Base-by-base conservation (phyloP, 2,797 vertebrate genomes). In the Petrocephalus sullivani region DNA sequence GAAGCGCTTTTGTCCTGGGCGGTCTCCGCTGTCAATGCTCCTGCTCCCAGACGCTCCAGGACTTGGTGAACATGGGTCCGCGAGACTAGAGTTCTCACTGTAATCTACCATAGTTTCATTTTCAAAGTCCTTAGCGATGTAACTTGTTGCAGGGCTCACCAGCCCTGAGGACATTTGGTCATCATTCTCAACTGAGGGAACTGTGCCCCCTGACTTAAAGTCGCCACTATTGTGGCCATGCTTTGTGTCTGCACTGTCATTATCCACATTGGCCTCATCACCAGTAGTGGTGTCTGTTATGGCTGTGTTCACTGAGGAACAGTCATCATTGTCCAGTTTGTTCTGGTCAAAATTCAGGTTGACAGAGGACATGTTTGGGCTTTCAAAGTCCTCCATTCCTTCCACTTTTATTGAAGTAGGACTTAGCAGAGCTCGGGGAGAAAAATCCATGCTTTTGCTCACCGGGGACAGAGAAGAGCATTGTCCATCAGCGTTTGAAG, bases 241-340 rank as follows among this genome's bases (percentile, higher is more conserved):
- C 95, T 98, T 99, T 93, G 95, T 95, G 37, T 98, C 97, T 33
- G 97, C 97, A 23, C 97, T 98, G 84, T 99, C 98, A 7, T 98
- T 99, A 92, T 99, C 98, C 61, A 95, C 97, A 1, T 97, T 99
- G 90, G 97, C 98, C 94, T 99, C 98, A 23, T 99, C 98, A 90
- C 98, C 98, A 4, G 98, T 99, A 86, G 98, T 99, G 90, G 97
- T 99, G 89, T 99, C 98, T 87, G 98, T 99, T 95, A 99, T 98
- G 54, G 98, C 98, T 0, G 98, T 99, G 93, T 99, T 99, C 92
- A 99, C 98, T 16, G 98, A 99, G 89, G 98, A 99, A 93, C 98
- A 99, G 95, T 99, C 98, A 2, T 99, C 98, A 0, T 99, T 99
- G 94, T 99, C 98, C 90, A 99, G 95, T 94, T 99, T 99, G 21